Percentiles rank a stretch among this genome's conserved stretches.
phyloP scores from a whole-genome alignment of 2,113 vertebrate genomes.

The Oenanthe melanoleuca region DNA sequence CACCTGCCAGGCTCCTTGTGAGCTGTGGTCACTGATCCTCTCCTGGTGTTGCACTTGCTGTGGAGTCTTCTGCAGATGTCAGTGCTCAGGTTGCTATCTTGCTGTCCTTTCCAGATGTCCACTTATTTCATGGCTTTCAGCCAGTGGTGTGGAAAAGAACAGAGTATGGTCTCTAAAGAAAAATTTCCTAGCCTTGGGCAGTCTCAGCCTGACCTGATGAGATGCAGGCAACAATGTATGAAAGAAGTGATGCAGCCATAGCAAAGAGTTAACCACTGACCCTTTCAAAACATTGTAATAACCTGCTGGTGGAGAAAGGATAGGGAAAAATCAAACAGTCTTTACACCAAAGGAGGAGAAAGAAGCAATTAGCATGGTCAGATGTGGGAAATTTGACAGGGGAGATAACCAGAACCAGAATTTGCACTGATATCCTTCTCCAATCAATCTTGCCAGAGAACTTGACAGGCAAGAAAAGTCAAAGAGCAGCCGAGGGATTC shows the following conservation, averaged over 20 bases:
- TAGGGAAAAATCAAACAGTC: neutral
- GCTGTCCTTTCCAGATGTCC: neutral
- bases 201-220: neutral
- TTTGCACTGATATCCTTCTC: neutral
- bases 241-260: neutral
- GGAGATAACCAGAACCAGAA: neutral
- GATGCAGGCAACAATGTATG: neutral
- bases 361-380: slow-evolving; percentile 1
- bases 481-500: neutral
- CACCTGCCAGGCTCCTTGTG: neutral
- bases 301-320: neutral
- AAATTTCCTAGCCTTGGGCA: neutral
- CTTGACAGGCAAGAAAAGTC: neutral
- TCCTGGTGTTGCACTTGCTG: neutral
- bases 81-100: neutral
- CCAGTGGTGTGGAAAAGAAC: neutral
- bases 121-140: neutral
- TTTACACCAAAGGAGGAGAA: slow-evolving; percentile 17
- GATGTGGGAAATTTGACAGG: neutral
- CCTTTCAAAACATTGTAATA: neutral
- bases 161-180: neutral
- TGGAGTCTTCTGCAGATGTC: neutral
- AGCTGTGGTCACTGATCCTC: neutral
- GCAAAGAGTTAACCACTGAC: neutral
- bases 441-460: slow-evolving; percentile 22